phyloP scores from a whole-genome alignment of 2,888 invertebrate genomes.

The Megamerina dolium region DNA sequence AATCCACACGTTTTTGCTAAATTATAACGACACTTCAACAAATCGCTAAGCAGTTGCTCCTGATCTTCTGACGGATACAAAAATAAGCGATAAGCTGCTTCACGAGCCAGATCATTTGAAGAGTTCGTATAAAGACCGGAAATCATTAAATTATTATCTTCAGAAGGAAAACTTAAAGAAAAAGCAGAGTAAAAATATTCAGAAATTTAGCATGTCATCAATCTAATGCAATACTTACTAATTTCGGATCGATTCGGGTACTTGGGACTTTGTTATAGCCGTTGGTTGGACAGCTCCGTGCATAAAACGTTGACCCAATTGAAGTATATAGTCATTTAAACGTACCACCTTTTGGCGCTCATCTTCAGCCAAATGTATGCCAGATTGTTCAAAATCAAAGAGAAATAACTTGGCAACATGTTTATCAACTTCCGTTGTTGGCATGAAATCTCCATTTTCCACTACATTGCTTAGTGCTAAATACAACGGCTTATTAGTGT shows the following conservation, averaged over 20 bases:
- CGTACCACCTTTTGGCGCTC: slow-evolving; percentile 71
- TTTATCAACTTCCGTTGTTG: slow-evolving; percentile 67
- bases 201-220: background rate
- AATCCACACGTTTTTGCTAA: slow-evolving; percentile 88
- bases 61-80: slow-evolving; percentile 72
- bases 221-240: slow-evolving; percentile 55
- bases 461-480: slow-evolving; percentile 67
- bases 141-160: slow-evolving; percentile 69
- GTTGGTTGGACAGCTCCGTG: slow-evolving; percentile 66
- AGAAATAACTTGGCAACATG: slow-evolving; percentile 85
- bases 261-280: slow-evolving; percentile 56
- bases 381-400: slow-evolving; percentile 96
- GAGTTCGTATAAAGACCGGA: slow-evolving; percentile 81
- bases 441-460: slow-evolving; percentile 60
- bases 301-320: slow-evolving; percentile 78
- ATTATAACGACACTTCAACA: slow-evolving; percentile 68
- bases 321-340: slow-evolving; percentile 79
- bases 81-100: slow-evolving; percentile 83
- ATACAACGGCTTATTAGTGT: slow-evolving; percentile 83
- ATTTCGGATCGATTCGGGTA: slow-evolving; percentile 69
- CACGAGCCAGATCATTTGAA: slow-evolving; percentile 68
- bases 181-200: background rate
- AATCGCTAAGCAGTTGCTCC: slow-evolving; percentile 64
- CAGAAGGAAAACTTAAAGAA: slow-evolving; percentile 53
- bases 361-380: slow-evolving; percentile 81